A percentile compares a stretch with the other conserved stretches of the same genome.
Conservation (phyloP, 2,888 invertebrate genomes). For the Drosophila acutilabella region DNA sequence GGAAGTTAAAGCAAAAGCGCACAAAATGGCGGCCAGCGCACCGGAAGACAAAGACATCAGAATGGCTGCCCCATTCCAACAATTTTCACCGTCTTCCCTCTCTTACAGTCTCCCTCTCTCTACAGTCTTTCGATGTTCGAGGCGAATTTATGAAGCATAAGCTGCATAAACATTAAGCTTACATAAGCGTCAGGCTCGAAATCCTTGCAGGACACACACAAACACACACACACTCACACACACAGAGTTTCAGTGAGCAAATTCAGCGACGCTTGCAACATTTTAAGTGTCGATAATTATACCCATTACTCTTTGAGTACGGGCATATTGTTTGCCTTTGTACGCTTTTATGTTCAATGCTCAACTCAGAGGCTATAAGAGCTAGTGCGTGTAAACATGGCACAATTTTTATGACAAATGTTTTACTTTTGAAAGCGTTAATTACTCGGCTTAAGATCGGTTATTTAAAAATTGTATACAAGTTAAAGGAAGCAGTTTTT, state of each 20-base stretch:
- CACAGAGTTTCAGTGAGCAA: neutral
- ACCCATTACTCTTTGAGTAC: neutral
- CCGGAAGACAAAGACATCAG: conserved; percentile 71
- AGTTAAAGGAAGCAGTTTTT: too few relatives aligned
- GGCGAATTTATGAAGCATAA: conserved; percentile 79
- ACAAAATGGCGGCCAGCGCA: conserved; percentile 72
- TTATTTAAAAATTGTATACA: too few relatives aligned
- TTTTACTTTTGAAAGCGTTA: too few relatives aligned
- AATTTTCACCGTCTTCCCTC: neutral
- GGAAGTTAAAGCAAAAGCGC: conserved; percentile 65
- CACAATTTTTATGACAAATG: too few relatives aligned
- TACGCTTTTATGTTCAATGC: too few relatives aligned
- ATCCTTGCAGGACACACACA: conserved; percentile 45
- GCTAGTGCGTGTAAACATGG: too few relatives aligned
- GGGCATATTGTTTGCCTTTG: neutral
- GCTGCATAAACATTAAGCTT: conserved; percentile 81
- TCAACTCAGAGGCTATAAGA: too few relatives aligned
- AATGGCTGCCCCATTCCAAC: neutral
- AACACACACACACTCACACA: conserved; percentile 7
- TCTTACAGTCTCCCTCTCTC: neutral
- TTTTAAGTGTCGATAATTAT: conserved; percentile 79
- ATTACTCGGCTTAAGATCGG: too few relatives aligned
- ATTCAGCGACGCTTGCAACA: conserved; percentile 71
- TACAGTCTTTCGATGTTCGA: too few relatives aligned
- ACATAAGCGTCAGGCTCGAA: conserved; percentile 72